Conservation (phyloP, 2,797 vertebrate species). For the Sebastes hopkinsi region DNA sequence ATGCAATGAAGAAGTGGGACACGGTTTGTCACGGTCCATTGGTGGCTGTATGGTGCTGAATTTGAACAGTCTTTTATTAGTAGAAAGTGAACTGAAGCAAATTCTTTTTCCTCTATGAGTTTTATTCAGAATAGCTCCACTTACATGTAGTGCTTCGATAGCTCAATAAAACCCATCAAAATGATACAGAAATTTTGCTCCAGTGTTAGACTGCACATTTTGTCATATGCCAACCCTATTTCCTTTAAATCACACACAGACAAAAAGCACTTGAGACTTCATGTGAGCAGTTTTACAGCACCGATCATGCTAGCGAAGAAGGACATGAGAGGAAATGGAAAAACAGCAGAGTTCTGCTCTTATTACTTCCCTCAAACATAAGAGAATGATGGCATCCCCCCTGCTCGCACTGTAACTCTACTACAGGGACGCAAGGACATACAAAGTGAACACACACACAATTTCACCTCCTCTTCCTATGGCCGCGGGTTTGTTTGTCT, state of each 20-base stretch:
- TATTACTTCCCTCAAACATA: constrained; percentile 69
- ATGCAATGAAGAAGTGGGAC: constrained; percentile 28
- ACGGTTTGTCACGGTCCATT: constrained; percentile 2
- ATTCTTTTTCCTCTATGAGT: background rate
- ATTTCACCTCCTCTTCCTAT: constrained; percentile 66
- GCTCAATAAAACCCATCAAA: constrained; percentile 24
- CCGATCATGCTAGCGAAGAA: constrained; percentile 32
- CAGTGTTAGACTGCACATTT: constrained; percentile 4
- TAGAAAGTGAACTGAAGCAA: constrained; percentile 2
- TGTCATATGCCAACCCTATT: constrained; percentile 11
- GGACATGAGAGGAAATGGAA: constrained; percentile 65
- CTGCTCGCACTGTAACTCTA: constrained; percentile 56
- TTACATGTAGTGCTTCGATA: background rate
- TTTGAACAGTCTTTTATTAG: constrained; percentile 18
- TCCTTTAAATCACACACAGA: constrained; percentile 36
- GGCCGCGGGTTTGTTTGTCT: constrained; percentile 82
- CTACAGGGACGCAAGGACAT: constrained; percentile 51
- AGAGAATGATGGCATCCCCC: constrained; percentile 55
- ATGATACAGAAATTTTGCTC: constrained; percentile 9
- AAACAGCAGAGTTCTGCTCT: constrained; percentile 53
- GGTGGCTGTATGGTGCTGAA: background rate
- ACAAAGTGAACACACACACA: constrained; percentile 47
- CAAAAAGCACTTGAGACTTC: constrained; percentile 34
- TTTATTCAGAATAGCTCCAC: constrained; percentile 15
- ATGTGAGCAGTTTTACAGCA: constrained; percentile 39